Evolutionary conservation across 2,113 vertebrate species (phyloP).

Genomic region (Dasyurus viverrinus): DNA sequence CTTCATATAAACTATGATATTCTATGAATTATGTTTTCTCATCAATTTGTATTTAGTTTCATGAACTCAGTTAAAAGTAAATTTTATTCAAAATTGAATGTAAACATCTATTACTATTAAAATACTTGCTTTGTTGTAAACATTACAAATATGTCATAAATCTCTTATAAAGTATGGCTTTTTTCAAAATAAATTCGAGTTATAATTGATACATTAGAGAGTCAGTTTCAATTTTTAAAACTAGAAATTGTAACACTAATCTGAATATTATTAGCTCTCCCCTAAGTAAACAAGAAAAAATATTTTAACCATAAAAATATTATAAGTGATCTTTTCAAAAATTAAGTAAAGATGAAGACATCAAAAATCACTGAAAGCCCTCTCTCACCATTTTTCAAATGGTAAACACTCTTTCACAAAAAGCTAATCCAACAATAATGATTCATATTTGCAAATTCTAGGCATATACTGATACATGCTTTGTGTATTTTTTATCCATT

Average conservation of each 20-base stretch:
- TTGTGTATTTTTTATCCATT: neutral
- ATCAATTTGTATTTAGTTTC: slow-evolving; percentile 17
- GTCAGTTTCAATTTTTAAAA: slow-evolving; percentile 30
- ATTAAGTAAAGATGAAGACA: slow-evolving; percentile 33
- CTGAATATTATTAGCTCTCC: slow-evolving; percentile 30
- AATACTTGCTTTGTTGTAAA: slow-evolving; percentile 13
- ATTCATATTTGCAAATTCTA: slow-evolving; percentile 40
- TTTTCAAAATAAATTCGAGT: slow-evolving; percentile 21
- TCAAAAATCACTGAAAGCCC: neutral
- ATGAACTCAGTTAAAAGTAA: neutral
- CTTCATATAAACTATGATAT: neutral
- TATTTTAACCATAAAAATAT: slow-evolving; percentile 39
- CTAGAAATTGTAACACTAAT: slow-evolving; percentile 1
- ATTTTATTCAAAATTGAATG: slow-evolving; percentile 16
- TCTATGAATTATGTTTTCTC: neutral
- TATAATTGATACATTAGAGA: slow-evolving; percentile 37
- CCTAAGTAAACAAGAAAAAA: slow-evolving; percentile 5
- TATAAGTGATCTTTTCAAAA: slow-evolving; percentile 23
- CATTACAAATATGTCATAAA: neutral
- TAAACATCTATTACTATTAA: neutral
- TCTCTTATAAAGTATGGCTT: neutral
- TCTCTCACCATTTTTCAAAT: slow-evolving; percentile 1
- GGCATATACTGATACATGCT: neutral
- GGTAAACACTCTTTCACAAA: slow-evolving; percentile 16
- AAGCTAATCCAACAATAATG: slow-evolving; percentile 16